phyloP scores from a whole-genome alignment of 2,113 vertebrate genomes.

The Pseudolaguvia tuberculata region DNA sequence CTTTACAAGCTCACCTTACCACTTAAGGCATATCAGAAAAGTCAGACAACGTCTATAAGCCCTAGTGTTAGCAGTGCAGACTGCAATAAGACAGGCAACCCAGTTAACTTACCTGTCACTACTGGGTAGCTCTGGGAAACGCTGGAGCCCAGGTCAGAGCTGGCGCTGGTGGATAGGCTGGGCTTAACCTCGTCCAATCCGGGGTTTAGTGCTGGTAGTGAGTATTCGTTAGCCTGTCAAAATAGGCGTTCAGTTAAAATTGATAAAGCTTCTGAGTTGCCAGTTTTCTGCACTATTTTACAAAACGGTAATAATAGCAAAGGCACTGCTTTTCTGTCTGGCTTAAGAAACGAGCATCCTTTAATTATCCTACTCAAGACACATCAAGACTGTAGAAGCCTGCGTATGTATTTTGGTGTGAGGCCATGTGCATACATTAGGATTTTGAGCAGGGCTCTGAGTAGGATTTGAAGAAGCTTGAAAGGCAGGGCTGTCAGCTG shows the following conservation, averaged over 20 bases:
- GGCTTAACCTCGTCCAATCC: conserved; percentile 98
- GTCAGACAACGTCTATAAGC: conserved; percentile 27
- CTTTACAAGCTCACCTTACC: conserved; percentile 43
- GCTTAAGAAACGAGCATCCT: conserved; percentile 38
- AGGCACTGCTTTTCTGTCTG: conserved; percentile 9
- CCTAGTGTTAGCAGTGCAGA: conserved; percentile 14
- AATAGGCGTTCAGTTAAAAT: conserved; percentile 39
- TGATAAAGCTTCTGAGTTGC: conserved; percentile 18
- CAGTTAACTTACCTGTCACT: conserved; percentile 75
- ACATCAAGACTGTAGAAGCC: conserved; percentile 39
- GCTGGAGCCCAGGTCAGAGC: conserved; percentile 93
- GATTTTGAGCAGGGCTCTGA: conserved; percentile 65
- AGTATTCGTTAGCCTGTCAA: conserved; percentile 93
- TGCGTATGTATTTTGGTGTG: conserved; percentile 55
- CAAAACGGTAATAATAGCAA: neutral
- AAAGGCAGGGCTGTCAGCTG: conserved; percentile 74
- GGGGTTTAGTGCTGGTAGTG: conserved; percentile 90
- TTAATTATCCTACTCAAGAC: conserved; percentile 17
- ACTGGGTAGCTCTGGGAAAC: conserved; percentile 99
- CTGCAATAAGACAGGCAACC: conserved; percentile 44
- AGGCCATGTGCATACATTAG: conserved; percentile 70
- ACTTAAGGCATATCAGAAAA: conserved; percentile 27
- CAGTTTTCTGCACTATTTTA: neutral
- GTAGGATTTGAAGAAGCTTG: conserved; percentile 67
- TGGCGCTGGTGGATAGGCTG: conserved; percentile 91